Evolutionary conservation across 2,888 invertebrate species (phyloP), one percentile per base, ranked within the genome.

Genomic region (Troides helena): DNA sequence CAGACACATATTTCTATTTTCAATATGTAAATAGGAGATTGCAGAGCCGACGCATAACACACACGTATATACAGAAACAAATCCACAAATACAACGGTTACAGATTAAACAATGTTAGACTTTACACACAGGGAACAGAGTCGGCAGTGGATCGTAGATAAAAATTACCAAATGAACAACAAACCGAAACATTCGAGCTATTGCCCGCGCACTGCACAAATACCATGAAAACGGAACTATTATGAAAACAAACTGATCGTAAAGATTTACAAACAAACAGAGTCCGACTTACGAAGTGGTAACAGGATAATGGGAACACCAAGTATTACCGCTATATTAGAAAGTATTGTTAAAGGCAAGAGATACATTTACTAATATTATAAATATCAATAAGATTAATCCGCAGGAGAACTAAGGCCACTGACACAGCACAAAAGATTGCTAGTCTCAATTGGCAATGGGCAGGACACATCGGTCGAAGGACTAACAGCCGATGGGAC

Each of bases 241-340:
- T 65, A 61, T 58, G 65, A 65, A 65, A 69, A 69, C 65, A 69
- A 46, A 62, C 6, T 17, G n/a, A 65, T 57, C 58, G 46, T 36
- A 30, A 67, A 67, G 43, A 43, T 62, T 67, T 67, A 67, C 67
- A 61, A 67, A 62, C 69, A 69, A 65, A 69, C 12, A 62, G 25
- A 17, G 50, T 46, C 61, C 21, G 53, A 17, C 30, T 14, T 10
- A 50, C 18, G 6, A 43, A n/a, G 50, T 56, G 60, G 39, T 30
- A 60, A 50, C 62, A 14, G 18, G 30, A 17, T 60, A 65, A 65
- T 56, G 56, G 7, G 61, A 56, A 57, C 25, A 7, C 43, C 56
- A 56, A 56, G 57, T 39, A 61, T 57, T 18, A 65, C 17, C 17
- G 17, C 46, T 46, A 46, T 46, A 46, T 46, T 46, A 14, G 2